phyloP scores from a whole-genome alignment of 2,888 invertebrate genomes.

The Villa cingulata region DNA sequence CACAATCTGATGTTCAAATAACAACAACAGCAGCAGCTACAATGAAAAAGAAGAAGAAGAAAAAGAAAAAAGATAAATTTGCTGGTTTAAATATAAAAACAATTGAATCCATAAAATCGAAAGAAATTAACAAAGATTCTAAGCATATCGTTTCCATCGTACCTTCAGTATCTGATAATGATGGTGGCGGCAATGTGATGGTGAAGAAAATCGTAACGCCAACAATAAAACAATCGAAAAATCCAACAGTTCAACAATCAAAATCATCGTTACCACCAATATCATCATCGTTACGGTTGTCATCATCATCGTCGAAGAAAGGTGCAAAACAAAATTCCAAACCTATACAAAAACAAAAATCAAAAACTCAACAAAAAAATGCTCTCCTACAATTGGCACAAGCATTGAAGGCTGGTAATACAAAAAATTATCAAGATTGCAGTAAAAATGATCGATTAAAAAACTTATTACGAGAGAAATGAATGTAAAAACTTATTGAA shows the following conservation, averaged over 20 bases:
- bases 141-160: no score
- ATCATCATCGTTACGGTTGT: no score
- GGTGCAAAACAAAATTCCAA: not conserved
- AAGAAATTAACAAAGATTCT: no score
- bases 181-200: no score
- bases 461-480: no score
- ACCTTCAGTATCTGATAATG: no score
- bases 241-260: no score
- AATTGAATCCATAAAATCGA: not conserved
- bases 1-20: not conserved
- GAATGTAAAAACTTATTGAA: no score
- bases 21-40: slow-evolving; percentile 2
- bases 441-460: slow-evolving; percentile 9
- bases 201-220: no score
- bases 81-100: slow-evolving; percentile 30
- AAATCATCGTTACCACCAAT: no score
- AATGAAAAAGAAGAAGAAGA: slow-evolving; percentile 23
- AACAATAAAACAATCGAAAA: not conserved
- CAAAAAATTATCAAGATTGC: slow-evolving; percentile 1
- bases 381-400: slow-evolving; percentile 9
- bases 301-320: no score
- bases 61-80: slow-evolving; percentile 31
- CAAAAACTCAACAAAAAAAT: slow-evolving; percentile 12
- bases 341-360: not conserved
- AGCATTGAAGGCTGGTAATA: slow-evolving; percentile 4